Percentiles rank a stretch among this genome's conserved stretches.
These are phyloP conservation scores for Prunella strophiata DNA, from an alignment of 2,797 vertebrate species.

Conservation along the genomic window DNA sequence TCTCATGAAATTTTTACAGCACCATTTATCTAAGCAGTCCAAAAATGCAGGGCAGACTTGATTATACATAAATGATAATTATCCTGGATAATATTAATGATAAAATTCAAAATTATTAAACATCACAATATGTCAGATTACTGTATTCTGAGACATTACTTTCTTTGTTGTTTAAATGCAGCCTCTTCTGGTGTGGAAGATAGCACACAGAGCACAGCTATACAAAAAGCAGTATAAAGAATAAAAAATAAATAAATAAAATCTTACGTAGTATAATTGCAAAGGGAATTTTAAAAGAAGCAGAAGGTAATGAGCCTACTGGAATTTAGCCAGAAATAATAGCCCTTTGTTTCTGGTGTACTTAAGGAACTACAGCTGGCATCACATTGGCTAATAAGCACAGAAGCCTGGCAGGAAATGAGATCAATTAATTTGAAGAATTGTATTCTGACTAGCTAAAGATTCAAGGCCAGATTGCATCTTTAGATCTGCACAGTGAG, in stretches of 20 bases:
- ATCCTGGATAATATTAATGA: background rate
- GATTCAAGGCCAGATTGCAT: constrained; percentile 3
- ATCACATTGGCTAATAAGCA: constrained; percentile 48
- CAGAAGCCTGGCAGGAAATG: constrained; percentile 62
- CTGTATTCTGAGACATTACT: background rate
- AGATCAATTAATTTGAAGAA: constrained; percentile 67
- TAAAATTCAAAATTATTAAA: background rate
- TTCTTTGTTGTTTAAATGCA: background rate
- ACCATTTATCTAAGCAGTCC: background rate
- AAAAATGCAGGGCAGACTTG: background rate
- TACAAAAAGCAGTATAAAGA: background rate
- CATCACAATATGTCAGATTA: background rate
- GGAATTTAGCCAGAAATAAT: constrained; percentile 58
- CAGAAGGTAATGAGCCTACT: constrained; percentile 41
- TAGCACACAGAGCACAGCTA: background rate
- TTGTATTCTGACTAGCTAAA: constrained; percentile 32
- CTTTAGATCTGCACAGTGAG: background rate
- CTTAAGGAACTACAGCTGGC: constrained; percentile 50
- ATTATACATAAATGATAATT: background rate
- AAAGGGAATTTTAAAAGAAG: constrained; percentile 45
- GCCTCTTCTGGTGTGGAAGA: background rate
- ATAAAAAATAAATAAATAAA: background rate
- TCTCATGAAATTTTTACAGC: background rate
- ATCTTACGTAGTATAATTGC: constrained; percentile 2
- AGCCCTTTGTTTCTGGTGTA: constrained; percentile 57